A percentile compares a stretch with the other conserved stretches of the same genome.
Evolutionary conservation across 2,113 vertebrate genomes (phyloP).

Genomic region (Ageneiosus marmoratus): DNA sequence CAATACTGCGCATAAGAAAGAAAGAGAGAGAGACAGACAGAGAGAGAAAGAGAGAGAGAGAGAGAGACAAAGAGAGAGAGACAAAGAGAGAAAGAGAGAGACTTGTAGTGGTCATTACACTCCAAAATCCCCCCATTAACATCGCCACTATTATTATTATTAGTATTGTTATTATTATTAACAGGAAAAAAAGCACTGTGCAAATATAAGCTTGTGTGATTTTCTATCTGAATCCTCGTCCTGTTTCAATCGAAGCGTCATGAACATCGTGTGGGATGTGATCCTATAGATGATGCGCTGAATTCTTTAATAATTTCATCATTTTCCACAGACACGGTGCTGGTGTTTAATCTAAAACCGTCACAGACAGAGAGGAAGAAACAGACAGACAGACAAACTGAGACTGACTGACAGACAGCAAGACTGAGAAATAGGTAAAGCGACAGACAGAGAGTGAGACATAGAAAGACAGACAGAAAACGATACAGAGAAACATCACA

Average conservation of each 20-base stretch:
- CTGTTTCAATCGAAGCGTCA: too few species aligned
- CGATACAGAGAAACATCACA: background rate
- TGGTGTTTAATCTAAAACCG: too few species aligned
- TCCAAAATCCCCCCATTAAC: background rate
- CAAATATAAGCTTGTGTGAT: background rate
- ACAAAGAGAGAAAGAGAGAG: background rate
- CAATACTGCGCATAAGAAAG: background rate
- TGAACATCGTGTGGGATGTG: background rate
- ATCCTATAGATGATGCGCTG: background rate
- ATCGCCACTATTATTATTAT: background rate
- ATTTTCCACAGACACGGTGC: conserved; percentile 3
- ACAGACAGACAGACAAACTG: too few species aligned
- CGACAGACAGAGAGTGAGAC: background rate
- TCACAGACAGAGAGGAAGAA: too few species aligned
- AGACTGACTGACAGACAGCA: background rate
- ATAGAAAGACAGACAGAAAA: background rate
- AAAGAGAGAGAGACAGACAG: background rate
- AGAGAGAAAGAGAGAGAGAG: background rate
- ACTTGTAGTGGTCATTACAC: too few species aligned
- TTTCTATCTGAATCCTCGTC: background rate
- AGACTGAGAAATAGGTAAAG: background rate
- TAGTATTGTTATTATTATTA: background rate
- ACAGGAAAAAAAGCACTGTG: background rate
- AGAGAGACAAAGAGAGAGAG: background rate
- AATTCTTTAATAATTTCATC: background rate